Base-by-base conservation (phyloP, 2,113 vertebrate genomes). In the Osmerus eperlanus region DNA sequence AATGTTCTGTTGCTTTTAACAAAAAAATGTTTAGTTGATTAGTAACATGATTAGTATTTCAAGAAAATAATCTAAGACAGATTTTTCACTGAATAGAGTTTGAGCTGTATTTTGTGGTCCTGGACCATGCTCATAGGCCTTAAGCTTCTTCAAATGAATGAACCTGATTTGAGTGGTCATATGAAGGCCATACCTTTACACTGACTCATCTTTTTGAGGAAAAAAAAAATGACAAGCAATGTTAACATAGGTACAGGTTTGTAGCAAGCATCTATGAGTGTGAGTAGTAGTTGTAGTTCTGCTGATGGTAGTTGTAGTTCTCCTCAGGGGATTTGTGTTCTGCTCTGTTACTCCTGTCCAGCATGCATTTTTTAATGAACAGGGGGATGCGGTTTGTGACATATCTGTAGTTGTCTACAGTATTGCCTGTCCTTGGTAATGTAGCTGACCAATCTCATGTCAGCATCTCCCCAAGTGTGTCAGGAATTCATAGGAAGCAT, bases 241-340 rank as follows among this genome's bases (percentile, higher is more conserved):
- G 71, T 58, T 65, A 78, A 75, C 82, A 74, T 70, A 71, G 79
- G 81, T 15, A 78, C 79, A 83, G 87, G 86, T 87, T 71, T 70
- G 84, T 84, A 88, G 83, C 81, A 69, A 86, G 83, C 86, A 80
- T 78, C 61, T 86, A 82, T 87, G 70, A 61, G 56, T 79, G 59
- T 16, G 56, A 78, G 59, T 14, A 54, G 61, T 76, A 79, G 65
- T 69, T 75, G 74, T 76, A 78, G 78, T 82, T 74, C 74, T 78
- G 62, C 68, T 79, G 71, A 79, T 84, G 68, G 78, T 87, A 81
- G 85, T 71, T 77, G 80, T 86, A 83, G 78, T 80, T 77, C 32
- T 65, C 29, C 32, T 65, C 28, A 32, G 29, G 16, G 63, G 29
- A 9, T 65, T 62, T n/a, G 9, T 75, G 36, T 54, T 60, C 32